Evolutionary conservation across 64 coral and sea anemone genomes (phyloP), one percentile per base, ranked within the genome.

Genomic region (Catalaphyllia jardinei): DNA sequence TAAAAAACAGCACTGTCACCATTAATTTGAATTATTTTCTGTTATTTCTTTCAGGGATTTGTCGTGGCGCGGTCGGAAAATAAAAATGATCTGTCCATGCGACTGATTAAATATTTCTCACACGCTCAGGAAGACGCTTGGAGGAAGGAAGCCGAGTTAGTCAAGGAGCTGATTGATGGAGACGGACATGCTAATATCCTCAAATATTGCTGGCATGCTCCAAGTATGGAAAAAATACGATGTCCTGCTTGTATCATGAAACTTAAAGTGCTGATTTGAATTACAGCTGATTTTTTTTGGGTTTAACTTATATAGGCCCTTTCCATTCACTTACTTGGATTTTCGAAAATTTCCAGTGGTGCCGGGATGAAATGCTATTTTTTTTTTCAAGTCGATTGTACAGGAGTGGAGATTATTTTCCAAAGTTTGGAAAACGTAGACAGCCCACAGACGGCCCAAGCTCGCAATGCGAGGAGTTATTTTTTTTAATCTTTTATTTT

Each of bases 101-200:
- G 86, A 11, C 27, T 87, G 69, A 60, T 87, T 24, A 87, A 87
- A 59, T 50, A 87, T 67, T 87, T 87, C 46, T 74, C 86, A 17
- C 75, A 75, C 19, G 52, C 7, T 31, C 25, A 51, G 31, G 86
- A 87, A 31, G 71, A 75, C 6, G 25, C 18, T 60, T 87, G 86
- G 86, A 87, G 27, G 17, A 87, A 74, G 17, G 86, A 87, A 11
- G 19, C n/a, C 27, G 69, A 87, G 0, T 3, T 87, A 55, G 71
- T 14, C 9, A 62, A 87, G 1, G 29, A 59, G 15, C 24, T 87
- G 5, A 74, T 10, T 11, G 16, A 71, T 18, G 69, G 52, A 29
- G 20, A 11, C 16, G 86, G 46, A 33, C 86, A 87, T 20, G 54
- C 86, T 22, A 87, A 87, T 12, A 62, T 87, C 29, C 5, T 87